A percentile compares a stretch with the other conserved stretches of the same genome.
These are phyloP conservation scores for Lepus europaeus DNA, from an alignment of 2,113 vertebrate species.

Conservation along the genomic window DNA sequence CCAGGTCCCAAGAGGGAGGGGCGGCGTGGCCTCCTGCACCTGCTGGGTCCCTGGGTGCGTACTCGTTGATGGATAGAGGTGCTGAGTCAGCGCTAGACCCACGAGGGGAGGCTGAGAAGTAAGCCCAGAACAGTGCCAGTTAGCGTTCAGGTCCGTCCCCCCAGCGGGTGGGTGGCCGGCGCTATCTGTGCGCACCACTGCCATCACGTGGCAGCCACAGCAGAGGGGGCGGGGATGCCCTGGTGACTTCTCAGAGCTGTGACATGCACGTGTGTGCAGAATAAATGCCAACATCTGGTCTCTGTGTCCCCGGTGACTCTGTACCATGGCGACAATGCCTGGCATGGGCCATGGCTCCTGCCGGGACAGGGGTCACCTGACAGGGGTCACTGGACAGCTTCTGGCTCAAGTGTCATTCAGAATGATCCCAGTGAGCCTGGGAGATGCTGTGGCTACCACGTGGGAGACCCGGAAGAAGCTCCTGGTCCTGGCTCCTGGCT, in stretches of 20 bases:
- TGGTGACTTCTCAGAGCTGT: background rate
- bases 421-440: background rate
- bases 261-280: background rate
- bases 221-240: background rate
- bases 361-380: background rate
- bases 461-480: too few relatives aligned
- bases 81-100: background rate
- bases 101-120: background rate
- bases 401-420: background rate
- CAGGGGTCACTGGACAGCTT: background rate
- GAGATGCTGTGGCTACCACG: background rate
- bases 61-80: too few relatives aligned
- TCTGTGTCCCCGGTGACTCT: background rate
- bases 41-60: too few relatives aligned
- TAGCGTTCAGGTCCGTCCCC: too few relatives aligned
- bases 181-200: background rate
- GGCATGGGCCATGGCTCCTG: background rate
- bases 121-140: background rate
- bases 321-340: background rate
- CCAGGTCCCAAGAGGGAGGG: too few relatives aligned
- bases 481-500: too few relatives aligned
- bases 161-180: too few relatives aligned
- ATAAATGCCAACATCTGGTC: background rate
- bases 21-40: too few relatives aligned
- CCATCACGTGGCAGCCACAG: background rate